Percentiles rank a stretch among this genome's conserved stretches.
Conservation (phyloP, 2,113 vertebrate genomes). For the Halcyon senegalensis region DNA sequence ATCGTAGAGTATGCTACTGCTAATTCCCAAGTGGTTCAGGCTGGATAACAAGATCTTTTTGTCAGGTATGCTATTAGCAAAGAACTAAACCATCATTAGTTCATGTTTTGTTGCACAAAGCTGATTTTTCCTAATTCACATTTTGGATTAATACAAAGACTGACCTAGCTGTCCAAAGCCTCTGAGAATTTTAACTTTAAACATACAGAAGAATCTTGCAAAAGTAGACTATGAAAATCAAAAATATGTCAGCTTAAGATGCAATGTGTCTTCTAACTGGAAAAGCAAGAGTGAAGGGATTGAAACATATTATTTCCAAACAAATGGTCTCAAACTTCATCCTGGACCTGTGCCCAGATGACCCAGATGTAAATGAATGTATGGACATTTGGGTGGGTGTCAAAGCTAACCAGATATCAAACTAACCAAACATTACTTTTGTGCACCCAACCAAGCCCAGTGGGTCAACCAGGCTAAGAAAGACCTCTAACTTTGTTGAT, state of each 20-base stretch:
- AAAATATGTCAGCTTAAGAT: slow-evolving; percentile 45
- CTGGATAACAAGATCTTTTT: slow-evolving; percentile 33
- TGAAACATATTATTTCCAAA: slow-evolving; percentile 32
- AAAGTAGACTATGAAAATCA: slow-evolving; percentile 35
- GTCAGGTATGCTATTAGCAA: slow-evolving; percentile 34
- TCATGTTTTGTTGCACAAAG: background rate
- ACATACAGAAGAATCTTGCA: slow-evolving; percentile 48
- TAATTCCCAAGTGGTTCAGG: slow-evolving; percentile 44
- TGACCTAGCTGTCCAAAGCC: slow-evolving; percentile 35
- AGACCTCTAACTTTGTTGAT: background rate
- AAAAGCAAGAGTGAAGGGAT: slow-evolving; percentile 23
- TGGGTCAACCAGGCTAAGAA: background rate
- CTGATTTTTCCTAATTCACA: background rate
- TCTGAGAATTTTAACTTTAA: slow-evolving; percentile 46
- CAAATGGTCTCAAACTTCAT: slow-evolving; percentile 4
- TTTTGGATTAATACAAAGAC: slow-evolving; percentile 22
- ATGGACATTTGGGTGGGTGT: background rate
- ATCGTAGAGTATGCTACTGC: background rate
- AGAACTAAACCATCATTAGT: background rate
- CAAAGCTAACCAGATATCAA: slow-evolving; percentile 12
- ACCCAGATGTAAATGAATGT: slow-evolving; percentile 30
- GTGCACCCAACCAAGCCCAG: background rate
- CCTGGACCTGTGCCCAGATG: slow-evolving; percentile 25
- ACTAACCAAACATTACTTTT: background rate
- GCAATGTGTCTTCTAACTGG: slow-evolving; percentile 6